A percentile compares a stretch with the other conserved stretches of the same genome.
phyloP scores from a whole-genome alignment of 2,797 vertebrate species.

The Phrynocephalus guinanensis region DNA sequence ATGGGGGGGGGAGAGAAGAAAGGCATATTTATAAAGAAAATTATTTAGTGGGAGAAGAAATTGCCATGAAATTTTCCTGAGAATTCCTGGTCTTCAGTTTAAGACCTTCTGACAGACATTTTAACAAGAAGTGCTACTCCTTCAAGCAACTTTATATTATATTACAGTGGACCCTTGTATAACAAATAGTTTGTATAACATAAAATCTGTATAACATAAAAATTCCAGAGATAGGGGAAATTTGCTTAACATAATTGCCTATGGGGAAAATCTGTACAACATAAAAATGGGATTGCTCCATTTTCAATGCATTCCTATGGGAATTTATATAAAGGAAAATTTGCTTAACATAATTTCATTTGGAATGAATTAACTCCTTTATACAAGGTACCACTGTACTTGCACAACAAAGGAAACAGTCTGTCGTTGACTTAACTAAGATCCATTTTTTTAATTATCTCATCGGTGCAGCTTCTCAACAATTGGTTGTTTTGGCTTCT shows the following conservation, averaged over 20 bases:
- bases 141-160: conserved; percentile 13
- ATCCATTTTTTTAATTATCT: background rate
- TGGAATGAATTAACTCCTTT: no score
- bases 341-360: no score
- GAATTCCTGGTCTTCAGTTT: conserved; percentile 28
- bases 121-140: conserved; percentile 9
- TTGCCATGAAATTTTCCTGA: conserved; percentile 18
- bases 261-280: no score
- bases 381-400: background rate
- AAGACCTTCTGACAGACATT: conserved; percentile 16
- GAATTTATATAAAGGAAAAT: no score
- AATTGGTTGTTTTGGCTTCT: background rate
- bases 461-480: background rate
- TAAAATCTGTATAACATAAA: no score
- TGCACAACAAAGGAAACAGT: background rate
- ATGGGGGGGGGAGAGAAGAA: conserved; percentile 50
- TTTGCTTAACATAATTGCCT: no score
- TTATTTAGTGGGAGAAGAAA: conserved; percentile 32
- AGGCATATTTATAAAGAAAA: conserved; percentile 34
- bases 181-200: no score
- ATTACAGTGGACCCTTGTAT: background rate
- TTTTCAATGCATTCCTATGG: no score
- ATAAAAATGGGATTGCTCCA: no score
- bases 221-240: no score
- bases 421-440: background rate